A percentile compares a stretch with the other conserved stretches of the same genome.
Conservation (phyloP, 2,888 invertebrate species). For the Xylota sylvarum region DNA sequence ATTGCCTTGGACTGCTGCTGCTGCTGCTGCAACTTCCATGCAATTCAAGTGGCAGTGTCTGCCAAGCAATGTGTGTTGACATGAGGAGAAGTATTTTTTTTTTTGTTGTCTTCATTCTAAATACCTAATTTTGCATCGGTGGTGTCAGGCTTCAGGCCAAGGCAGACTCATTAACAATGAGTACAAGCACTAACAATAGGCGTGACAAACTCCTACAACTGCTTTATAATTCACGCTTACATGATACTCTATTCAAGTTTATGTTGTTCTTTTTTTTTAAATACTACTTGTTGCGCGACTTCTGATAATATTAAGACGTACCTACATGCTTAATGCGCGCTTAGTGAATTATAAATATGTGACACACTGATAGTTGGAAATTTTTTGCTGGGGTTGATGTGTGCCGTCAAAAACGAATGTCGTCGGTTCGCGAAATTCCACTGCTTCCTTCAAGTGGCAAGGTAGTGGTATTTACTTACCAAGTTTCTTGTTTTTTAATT, state of each 20-base stretch:
- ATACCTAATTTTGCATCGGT: slow-evolving; percentile 25
- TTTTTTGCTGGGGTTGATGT: background rate
- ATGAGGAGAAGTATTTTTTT: slow-evolving; percentile 6
- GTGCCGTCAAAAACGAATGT: background rate
- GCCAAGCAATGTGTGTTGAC: slow-evolving; percentile 17
- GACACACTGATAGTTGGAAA: background rate
- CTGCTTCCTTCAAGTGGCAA: background rate
- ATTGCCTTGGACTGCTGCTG: slow-evolving; percentile 18
- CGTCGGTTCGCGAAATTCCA: background rate
- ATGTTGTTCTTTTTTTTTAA: slow-evolving; percentile 11
- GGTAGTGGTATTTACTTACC: background rate
- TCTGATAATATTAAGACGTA: slow-evolving; percentile 16
- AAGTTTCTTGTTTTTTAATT: background rate
- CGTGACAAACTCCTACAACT: slow-evolving; percentile 56
- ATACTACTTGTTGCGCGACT: slow-evolving; percentile 7
- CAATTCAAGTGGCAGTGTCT: slow-evolving; percentile 7
- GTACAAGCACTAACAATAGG: slow-evolving; percentile 33
- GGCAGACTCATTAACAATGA: slow-evolving; percentile 40
- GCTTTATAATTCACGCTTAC: slow-evolving; percentile 4
- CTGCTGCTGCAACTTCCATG: slow-evolving; percentile 27
- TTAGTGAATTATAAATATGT: slow-evolving; percentile 19
- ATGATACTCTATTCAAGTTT: slow-evolving; percentile 38
- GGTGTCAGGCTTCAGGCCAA: slow-evolving; percentile 28
- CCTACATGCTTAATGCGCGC: background rate
- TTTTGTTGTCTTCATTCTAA: slow-evolving; percentile 27